Conservation (phyloP, 2,888 invertebrate species). For the Drosophila basisetae region DNA sequence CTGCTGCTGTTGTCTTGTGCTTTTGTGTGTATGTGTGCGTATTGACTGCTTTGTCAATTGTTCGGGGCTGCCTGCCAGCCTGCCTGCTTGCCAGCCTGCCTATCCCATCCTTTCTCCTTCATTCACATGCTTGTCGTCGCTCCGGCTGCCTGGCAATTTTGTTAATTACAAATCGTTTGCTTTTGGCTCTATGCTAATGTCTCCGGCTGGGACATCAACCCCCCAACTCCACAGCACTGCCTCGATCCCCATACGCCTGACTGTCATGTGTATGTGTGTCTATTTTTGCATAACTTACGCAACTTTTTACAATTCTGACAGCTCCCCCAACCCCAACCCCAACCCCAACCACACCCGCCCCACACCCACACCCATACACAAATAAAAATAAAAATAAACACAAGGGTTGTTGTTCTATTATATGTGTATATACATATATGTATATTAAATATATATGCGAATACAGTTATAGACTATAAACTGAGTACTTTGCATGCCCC, state of each 20-base stretch:
- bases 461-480: constrained; percentile 46
- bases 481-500: constrained; percentile 31
- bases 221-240: neutral
- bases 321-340: constrained; percentile 19
- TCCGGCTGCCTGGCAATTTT: constrained; percentile 85
- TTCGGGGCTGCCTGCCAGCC: constrained; percentile 47
- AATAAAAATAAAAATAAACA: constrained; percentile 25
- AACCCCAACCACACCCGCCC: neutral
- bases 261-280: constrained; percentile 48
- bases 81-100: neutral
- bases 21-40: constrained; percentile 45
- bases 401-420: constrained; percentile 63
- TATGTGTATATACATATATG: constrained; percentile 22
- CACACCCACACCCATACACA: neutral
- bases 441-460: neutral
- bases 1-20: constrained; percentile 37
- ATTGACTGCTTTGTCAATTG: constrained; percentile 79
- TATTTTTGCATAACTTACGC: constrained; percentile 70
- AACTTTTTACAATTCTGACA: constrained; percentile 68
- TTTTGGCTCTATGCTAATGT: constrained; percentile 72
- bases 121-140: constrained; percentile 20
- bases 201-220: constrained; percentile 48
- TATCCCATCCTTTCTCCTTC: neutral
- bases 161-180: constrained; percentile 85
- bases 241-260: neutral